These are phyloP conservation scores for Chymomyza procnemis DNA, from an alignment of 2,888 invertebrate genomes.

Conservation along the genomic window DNA sequence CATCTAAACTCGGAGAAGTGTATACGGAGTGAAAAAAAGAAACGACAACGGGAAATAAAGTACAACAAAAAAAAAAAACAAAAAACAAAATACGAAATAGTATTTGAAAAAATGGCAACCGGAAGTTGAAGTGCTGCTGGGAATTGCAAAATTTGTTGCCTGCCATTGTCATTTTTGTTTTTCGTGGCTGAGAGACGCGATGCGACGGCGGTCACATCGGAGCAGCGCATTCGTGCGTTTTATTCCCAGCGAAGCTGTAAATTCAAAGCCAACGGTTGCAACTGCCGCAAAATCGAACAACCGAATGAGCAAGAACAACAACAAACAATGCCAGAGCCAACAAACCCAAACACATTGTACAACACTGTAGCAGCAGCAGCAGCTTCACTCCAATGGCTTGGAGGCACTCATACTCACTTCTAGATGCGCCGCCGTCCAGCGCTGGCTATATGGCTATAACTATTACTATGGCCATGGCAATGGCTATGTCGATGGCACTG, in stretches of 20 bases:
- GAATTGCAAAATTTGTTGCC: slow-evolving; percentile 71
- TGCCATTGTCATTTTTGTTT: slow-evolving; percentile 72
- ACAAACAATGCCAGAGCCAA: slow-evolving; percentile 2
- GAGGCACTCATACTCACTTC: not conserved
- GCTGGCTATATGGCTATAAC: not conserved
- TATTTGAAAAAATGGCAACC: slow-evolving; percentile 45
- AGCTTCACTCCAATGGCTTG: not conserved
- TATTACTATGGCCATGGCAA: not conserved
- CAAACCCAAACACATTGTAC: slow-evolving; percentile 13
- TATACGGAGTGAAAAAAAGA: not conserved
- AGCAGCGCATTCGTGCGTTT: slow-evolving; percentile 65
- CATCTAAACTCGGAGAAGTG: not conserved
- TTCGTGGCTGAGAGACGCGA: slow-evolving; percentile 21
- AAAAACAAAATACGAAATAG: not conserved
- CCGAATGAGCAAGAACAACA: slow-evolving; percentile 7
- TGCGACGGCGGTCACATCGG: slow-evolving; percentile 2
- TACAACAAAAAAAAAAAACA: slow-evolving; percentile 2
- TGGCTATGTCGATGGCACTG: slow-evolving; percentile 5
- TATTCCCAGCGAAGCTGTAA: slow-evolving; percentile 69
- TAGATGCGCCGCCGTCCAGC: not conserved
- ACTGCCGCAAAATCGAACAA: slow-evolving; percentile 61
- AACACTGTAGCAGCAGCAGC: not conserved
- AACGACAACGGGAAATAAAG: not conserved
- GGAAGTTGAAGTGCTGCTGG: slow-evolving; percentile 71
- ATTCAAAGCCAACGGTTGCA: slow-evolving; percentile 57